phyloP scores from a whole-genome alignment of 2,113 vertebrate genomes.

The Lycaon pictus region DNA sequence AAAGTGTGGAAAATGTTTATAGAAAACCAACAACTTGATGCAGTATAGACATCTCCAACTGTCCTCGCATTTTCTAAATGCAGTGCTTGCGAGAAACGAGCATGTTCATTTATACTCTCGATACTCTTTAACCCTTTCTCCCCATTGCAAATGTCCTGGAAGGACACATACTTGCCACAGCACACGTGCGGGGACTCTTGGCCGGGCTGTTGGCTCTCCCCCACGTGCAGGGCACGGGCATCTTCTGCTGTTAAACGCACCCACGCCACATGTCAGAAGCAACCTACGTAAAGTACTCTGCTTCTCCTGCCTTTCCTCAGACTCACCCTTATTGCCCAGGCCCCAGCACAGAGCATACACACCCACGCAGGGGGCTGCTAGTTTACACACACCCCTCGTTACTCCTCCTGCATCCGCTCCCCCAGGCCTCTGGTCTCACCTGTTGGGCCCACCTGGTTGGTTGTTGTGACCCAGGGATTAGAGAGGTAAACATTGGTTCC shows the following conservation, averaged over 20 bases:
- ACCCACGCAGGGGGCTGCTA: too few relatives aligned
- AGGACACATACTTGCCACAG: rapidly evolving
- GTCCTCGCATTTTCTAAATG: neutral
- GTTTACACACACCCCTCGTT: neutral
- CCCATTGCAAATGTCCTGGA: neutral
- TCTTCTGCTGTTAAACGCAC: neutral
- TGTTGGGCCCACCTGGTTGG: neutral
- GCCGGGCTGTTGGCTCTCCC: neutral
- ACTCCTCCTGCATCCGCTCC: neutral
- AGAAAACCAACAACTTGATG: neutral
- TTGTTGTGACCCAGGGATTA: neutral
- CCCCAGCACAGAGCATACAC: too few relatives aligned
- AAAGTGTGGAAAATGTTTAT: conserved; percentile 16
- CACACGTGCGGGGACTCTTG: neutral
- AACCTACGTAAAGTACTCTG: neutral
- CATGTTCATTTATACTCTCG: neutral
- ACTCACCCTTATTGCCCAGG: neutral
- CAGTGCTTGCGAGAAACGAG: neutral
- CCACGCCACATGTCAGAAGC: neutral
- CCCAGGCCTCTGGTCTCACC: too few relatives aligned
- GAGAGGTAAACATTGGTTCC: neutral
- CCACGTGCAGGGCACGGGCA: rapidly evolving
- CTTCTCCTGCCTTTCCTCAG: neutral
- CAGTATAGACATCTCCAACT: neutral
- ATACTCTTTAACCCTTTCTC: neutral